Evolutionary conservation across 2,113 vertebrate species (phyloP).

Genomic region (Peromyscus californicus): DNA sequence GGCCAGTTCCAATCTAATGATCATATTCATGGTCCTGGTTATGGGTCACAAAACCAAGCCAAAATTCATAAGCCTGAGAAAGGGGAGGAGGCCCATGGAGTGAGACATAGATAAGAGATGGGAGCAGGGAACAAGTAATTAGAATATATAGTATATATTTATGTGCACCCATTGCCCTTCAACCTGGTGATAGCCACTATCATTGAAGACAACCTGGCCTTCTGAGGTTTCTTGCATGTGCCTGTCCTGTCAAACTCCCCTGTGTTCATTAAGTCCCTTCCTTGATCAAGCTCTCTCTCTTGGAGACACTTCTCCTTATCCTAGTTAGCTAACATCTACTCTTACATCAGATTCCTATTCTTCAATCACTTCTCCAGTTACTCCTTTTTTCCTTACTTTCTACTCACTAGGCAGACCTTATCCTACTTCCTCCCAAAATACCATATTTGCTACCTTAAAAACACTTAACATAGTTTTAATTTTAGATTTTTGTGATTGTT

Average conservation of each 20-base stretch:
- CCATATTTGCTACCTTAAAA: background rate
- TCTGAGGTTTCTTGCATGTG: background rate
- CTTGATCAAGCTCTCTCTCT: background rate
- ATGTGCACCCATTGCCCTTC: background rate
- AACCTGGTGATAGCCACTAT: background rate
- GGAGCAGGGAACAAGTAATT: background rate
- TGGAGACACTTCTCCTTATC: too few relatives aligned
- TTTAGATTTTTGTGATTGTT: slow-evolving; percentile 7
- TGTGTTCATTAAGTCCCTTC: background rate
- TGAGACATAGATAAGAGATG: background rate
- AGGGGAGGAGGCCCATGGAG: too few relatives aligned
- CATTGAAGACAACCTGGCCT: background rate
- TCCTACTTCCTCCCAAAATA: background rate
- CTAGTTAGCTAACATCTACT: too few relatives aligned
- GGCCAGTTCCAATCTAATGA: background rate
- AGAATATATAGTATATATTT: background rate
- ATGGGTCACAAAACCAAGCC: background rate
- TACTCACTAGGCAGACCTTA: background rate
- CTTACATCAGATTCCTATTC: background rate
- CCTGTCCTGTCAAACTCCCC: background rate
- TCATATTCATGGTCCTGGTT: background rate
- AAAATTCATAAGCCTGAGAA: background rate
- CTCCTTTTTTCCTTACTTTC: background rate
- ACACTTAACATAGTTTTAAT: background rate
- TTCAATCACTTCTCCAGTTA: background rate